These are phyloP conservation scores for Malurus melanocephalus DNA, from an alignment of 2,113 vertebrate species.

Conservation along the genomic window DNA sequence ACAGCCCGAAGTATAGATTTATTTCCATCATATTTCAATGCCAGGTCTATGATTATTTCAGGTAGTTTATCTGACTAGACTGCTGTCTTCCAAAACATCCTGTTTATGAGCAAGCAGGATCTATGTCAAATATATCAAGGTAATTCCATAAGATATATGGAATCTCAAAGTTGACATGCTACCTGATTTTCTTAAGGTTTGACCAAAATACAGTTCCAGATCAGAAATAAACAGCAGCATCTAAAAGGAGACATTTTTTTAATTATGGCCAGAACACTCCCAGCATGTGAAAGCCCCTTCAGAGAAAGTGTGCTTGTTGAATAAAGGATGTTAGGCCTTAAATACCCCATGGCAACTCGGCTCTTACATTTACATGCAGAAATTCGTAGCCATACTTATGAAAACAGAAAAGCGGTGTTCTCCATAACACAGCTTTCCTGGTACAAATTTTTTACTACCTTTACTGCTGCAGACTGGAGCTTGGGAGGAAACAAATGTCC, in stretches of 20 bases:
- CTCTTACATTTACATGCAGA: background rate
- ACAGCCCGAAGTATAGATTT: background rate
- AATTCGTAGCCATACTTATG: slow-evolving; percentile 19
- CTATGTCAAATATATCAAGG: background rate
- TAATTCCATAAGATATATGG: background rate
- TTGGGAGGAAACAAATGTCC: background rate
- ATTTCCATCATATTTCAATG: background rate
- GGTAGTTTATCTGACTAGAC: background rate
- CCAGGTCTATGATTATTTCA: background rate
- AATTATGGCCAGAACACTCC: background rate
- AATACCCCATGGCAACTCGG: slow-evolving; percentile 8
- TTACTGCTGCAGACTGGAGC: background rate
- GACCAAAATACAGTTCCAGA: background rate
- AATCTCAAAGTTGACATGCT: background rate
- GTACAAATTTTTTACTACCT: background rate
- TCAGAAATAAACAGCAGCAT: background rate
- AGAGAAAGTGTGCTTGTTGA: background rate
- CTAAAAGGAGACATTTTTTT: background rate
- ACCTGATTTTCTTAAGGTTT: background rate
- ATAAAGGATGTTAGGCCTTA: background rate
- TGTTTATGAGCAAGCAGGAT: background rate
- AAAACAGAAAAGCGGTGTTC: slow-evolving; percentile 27
- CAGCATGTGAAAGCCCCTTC: background rate
- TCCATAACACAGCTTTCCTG: slow-evolving; percentile 17
- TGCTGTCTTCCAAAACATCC: background rate